A percentile compares a stretch with the other conserved stretches of the same genome.
Evolutionary conservation across 2,888 invertebrate species (phyloP).

Genomic region (Willowsia nigromaculata): DNA sequence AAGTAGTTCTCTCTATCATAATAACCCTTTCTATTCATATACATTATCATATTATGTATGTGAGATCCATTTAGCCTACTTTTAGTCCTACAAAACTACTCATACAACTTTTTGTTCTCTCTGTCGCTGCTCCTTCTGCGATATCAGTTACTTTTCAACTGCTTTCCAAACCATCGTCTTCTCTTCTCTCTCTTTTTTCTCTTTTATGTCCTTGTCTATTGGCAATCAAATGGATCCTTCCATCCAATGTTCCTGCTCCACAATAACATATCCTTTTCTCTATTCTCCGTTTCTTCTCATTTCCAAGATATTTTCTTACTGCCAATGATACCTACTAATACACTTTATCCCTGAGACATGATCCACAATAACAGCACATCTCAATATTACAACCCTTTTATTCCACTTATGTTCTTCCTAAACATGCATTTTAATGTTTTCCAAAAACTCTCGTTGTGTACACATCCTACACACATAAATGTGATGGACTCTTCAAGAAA

Average conservation of each 20-base stretch:
- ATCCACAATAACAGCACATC: neutral
- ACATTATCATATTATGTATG: neutral
- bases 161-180: conserved; percentile 47
- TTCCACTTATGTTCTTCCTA: neutral
- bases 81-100: conserved; percentile 5
- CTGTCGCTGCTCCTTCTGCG: neutral
- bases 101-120: neutral
- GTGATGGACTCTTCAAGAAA: neutral
- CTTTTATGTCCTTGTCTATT: conserved; percentile 67
- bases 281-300: neutral
- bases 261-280: neutral
- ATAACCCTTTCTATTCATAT: conserved; percentile 1
- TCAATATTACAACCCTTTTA: neutral
- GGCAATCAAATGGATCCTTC: conserved; percentile 67
- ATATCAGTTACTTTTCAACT: conserved; percentile 57
- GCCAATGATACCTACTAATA: neutral
- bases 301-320: neutral
- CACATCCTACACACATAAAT: neutral
- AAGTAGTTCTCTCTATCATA: neutral
- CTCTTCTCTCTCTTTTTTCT: conserved; percentile 13
- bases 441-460: neutral
- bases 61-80: conserved; percentile 45
- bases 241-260: conserved; percentile 6
- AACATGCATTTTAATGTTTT: conserved; percentile 19
- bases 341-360: too few relatives aligned